Conservation (phyloP, 2,113 vertebrate species). For the Mystacornis crossleyi region DNA sequence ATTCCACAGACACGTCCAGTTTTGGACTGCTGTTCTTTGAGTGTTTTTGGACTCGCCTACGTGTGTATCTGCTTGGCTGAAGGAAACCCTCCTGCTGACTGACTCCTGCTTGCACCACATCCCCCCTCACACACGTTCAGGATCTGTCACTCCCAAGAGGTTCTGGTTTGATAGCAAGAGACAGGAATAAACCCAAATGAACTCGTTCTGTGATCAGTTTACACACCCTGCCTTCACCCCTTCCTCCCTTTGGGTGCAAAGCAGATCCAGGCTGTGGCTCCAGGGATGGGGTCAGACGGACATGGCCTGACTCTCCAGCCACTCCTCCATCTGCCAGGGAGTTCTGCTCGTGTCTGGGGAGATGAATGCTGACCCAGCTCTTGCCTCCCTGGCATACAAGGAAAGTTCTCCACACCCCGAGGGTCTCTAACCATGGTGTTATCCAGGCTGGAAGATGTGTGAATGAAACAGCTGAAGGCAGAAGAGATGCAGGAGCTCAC, state of each 20-base stretch:
- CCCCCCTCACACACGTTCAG: neutral
- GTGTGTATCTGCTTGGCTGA: neutral
- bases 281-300: neutral
- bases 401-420: neutral
- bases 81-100: neutral
- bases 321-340: neutral
- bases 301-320: neutral
- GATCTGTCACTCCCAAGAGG: neutral
- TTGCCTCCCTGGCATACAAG: neutral
- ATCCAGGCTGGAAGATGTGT: neutral
- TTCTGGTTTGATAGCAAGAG: neutral
- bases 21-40: neutral
- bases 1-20: slow-evolving; percentile 1
- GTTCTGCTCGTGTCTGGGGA: neutral
- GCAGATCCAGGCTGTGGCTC: neutral
- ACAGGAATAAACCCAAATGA: neutral
- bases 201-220: neutral
- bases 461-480: neutral
- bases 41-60: neutral
- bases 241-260: neutral
- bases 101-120: neutral
- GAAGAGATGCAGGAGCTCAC: neutral
- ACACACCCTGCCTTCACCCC: neutral
- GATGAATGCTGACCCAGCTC: neutral
- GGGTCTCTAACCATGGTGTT: neutral